Evolutionary conservation across 2,113 vertebrate genomes (phyloP).

Genomic region (Alligator sinensis): DNA sequence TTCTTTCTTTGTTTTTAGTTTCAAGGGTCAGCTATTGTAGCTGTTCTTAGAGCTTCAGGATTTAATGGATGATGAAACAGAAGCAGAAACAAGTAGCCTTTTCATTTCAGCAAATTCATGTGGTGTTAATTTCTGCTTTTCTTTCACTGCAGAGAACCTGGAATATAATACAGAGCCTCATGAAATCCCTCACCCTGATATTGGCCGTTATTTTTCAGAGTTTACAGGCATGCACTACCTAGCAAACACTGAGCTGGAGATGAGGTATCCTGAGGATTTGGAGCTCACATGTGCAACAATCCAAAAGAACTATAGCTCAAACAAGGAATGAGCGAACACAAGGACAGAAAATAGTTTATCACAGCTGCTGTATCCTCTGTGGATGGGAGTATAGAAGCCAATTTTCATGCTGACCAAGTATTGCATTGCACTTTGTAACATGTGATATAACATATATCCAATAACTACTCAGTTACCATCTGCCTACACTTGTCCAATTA

Average conservation of each 20-base stretch:
- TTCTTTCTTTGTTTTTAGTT: not conserved
- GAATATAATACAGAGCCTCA: slow-evolving; percentile 89
- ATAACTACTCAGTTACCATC: slow-evolving; percentile 17
- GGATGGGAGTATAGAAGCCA: slow-evolving; percentile 40
- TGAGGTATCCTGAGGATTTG: slow-evolving; percentile 90
- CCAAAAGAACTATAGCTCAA: slow-evolving; percentile 86
- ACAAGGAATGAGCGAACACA: slow-evolving; percentile 65
- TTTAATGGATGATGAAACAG: not conserved
- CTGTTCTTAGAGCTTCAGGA: not conserved
- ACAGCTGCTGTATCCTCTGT: slow-evolving; percentile 58
- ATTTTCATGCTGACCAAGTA: slow-evolving; percentile 33
- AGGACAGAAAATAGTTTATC: not conserved
- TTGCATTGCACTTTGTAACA: slow-evolving; percentile 36
- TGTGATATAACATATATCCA: slow-evolving; percentile 19
- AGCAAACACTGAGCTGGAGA: slow-evolving; percentile 90
- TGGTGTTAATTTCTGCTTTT: not conserved
- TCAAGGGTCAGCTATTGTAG: not conserved
- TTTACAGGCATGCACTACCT: slow-evolving; percentile 88
- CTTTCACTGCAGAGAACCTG: slow-evolving; percentile 88
- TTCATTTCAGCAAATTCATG: not conserved
- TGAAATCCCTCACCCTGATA: slow-evolving; percentile 93
- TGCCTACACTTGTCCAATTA: slow-evolving; percentile 48
- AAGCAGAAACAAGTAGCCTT: accelerated
- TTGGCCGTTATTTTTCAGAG: slow-evolving; percentile 94
- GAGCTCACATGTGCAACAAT: slow-evolving; percentile 82